Base-by-base conservation (phyloP, 1,140 invertebrate species). In the Cheumatopsyche charites region DNA sequence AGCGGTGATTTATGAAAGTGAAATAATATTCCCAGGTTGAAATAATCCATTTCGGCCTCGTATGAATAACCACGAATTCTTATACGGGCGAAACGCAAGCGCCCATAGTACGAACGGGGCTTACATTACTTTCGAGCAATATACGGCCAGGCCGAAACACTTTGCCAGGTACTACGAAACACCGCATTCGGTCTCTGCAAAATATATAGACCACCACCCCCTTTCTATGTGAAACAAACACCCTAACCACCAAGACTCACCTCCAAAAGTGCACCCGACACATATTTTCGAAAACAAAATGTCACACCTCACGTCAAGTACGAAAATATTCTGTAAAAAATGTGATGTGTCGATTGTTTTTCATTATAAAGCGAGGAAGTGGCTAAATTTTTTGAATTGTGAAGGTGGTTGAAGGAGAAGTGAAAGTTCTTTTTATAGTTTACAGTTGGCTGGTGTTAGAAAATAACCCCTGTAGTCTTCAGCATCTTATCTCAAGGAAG, bases 391-490 rank as follows among this genome's bases (percentile, higher is more conserved):
- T 36, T 36, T 36, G 9, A 36, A 36, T 9, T 3, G 29, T 9
- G 29, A 4, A 9, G 29, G 29, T 9, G 29, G 29, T 36, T 36
- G 3, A 4, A 3, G 29, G 29, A 6, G 49, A 55, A 47, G 11
- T 55, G 15, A 68, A 68, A 68, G 45, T 36, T 68, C 49, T 45
- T 55, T 36, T 49, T 55, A 68, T 68, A 52, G 43, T 2, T 15
- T 26, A 68, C 66, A 45, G 66, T 68, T 25, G 66, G 49, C 47
- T 49, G 26, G 21, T 36, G 41, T 15, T 68, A 1, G 47, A 47
- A 68, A 68, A 68, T 25, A 68, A 29, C 19, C 63, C 15, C 47
- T 66, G 23, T 66, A 42, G 63, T 47, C 47, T 67, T 17, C 42
- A 13, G 13, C 41, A 23, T 26, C 42, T 17, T 47, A 67, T 67